Evolutionary conservation across 2,888 invertebrate genomes (phyloP).

Genomic region (Seira musarum): DNA sequence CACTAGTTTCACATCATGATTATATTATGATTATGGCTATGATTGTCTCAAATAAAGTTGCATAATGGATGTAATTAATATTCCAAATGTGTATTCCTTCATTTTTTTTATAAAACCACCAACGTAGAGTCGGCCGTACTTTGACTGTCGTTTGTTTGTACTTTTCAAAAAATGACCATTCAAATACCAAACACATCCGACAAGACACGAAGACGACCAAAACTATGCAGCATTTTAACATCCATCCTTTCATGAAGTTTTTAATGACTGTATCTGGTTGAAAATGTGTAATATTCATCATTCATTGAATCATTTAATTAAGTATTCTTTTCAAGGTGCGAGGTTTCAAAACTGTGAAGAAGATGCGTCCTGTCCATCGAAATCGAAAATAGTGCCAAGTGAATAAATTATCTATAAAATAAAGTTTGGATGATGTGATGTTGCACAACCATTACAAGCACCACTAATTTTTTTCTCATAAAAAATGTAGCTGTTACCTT

Average conservation of each 20-base stretch:
- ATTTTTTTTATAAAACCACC: not conserved
- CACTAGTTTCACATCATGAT: not conserved
- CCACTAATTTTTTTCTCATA: no score
- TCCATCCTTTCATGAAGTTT: conserved; percentile 2
- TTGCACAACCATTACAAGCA: conserved; percentile 12
- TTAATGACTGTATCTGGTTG: conserved; percentile 1
- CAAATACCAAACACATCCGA: not conserved
- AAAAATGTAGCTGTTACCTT: no score
- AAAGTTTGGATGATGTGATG: not conserved
- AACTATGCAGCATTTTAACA: not conserved
- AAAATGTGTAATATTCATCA: conserved; percentile 24
- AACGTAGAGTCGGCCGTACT: not conserved
- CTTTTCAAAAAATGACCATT: not conserved
- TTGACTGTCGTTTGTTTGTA: not conserved
- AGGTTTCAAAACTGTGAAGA: conserved; percentile 31
- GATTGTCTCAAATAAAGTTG: conserved; percentile 29
- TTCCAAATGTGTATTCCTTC: conserved; percentile 35
- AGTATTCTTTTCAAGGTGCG: conserved; percentile 30
- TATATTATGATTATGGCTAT: conserved; percentile 16
- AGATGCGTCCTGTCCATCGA: no score
- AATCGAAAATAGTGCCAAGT: no score
- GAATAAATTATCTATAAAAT: no score
- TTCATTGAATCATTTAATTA: conserved; percentile 9
- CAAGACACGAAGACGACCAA: not conserved
- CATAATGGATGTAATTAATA: conserved; percentile 44